Percentiles rank a stretch among this genome's conserved stretches.
These are phyloP conservation scores for Tiphia femorata DNA, from an alignment of 2,888 invertebrate genomes.

Conservation along the genomic window DNA sequence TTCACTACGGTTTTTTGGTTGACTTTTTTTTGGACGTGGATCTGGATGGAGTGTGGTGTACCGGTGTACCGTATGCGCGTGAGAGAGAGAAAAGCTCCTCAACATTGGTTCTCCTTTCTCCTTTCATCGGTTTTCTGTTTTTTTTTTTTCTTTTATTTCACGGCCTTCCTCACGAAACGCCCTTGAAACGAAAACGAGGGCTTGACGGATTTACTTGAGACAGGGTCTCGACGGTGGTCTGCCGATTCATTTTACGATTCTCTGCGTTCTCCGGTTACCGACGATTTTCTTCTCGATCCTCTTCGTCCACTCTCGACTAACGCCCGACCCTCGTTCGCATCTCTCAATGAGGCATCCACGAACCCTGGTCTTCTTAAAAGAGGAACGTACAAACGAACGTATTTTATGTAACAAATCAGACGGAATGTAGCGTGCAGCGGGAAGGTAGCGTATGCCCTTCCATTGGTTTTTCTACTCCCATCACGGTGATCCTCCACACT, in stretches of 20 bases:
- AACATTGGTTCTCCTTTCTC: no score
- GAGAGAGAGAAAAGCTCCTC: constrained; percentile 47
- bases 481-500: background rate
- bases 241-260: no score
- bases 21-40: constrained; percentile 67
- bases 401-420: constrained; percentile 33
- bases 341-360: no score
- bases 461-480: background rate
- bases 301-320: no score
- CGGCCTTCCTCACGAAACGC: constrained; percentile 6
- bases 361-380: constrained; percentile 10
- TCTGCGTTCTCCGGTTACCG: no score
- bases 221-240: no score
- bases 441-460: constrained; percentile 11
- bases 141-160: constrained; percentile 8
- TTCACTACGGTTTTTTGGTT: constrained; percentile 49
- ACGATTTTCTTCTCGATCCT: no score
- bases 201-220: no score
- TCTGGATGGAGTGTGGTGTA: constrained; percentile 67
- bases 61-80: constrained; percentile 54
- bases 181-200: constrained; percentile 13
- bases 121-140: no score
- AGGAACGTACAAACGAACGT: constrained; percentile 30
- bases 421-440: constrained; percentile 31
- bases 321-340: no score